A percentile compares a stretch with the other conserved stretches of the same genome.
These are phyloP conservation scores for Caenorhabditis afra DNA, from an alignment of 2,888 invertebrate species.

Conservation along the genomic window DNA sequence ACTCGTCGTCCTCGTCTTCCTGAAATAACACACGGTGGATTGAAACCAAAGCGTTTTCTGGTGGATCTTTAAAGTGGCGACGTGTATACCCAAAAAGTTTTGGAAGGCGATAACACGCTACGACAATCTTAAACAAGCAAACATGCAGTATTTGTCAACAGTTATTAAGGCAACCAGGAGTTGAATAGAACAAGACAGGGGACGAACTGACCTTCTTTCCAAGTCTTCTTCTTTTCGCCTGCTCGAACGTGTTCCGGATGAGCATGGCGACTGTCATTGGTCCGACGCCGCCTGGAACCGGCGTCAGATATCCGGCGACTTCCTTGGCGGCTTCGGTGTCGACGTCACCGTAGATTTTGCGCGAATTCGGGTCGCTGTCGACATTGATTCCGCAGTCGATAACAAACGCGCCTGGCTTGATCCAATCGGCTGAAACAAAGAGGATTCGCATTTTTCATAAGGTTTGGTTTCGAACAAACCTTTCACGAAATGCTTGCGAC, in stretches of 20 bases:
- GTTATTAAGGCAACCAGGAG: background rate
- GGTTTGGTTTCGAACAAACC: conserved; percentile 81
- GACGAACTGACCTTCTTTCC: conserved; percentile 40
- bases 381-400: conserved; percentile 98
- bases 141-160: too few species aligned
- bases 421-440: conserved; percentile 86
- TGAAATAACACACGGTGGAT: conserved; percentile 1
- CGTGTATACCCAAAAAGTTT: conserved; percentile 1
- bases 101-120: background rate
- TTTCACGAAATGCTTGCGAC: conserved; percentile 91
- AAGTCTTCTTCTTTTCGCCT: conserved; percentile 84
- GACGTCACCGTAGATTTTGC: conserved; percentile 90
- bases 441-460: too few species aligned
- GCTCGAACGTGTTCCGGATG: conserved; percentile 89
- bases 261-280: conserved; percentile 97
- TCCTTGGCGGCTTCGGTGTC: conserved; percentile 87
- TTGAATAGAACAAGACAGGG: background rate
- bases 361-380: conserved; percentile 57
- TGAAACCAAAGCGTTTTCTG: background rate
- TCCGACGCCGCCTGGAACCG: conserved; percentile 89
- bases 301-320: conserved; percentile 82
- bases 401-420: conserved; percentile 97
- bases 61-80: too few species aligned
- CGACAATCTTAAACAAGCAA: too few species aligned
- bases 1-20: conserved; percentile 19